Evolutionary conservation across 2,888 invertebrate genomes (phyloP).

Genomic region (Plagodis dolabraria): DNA sequence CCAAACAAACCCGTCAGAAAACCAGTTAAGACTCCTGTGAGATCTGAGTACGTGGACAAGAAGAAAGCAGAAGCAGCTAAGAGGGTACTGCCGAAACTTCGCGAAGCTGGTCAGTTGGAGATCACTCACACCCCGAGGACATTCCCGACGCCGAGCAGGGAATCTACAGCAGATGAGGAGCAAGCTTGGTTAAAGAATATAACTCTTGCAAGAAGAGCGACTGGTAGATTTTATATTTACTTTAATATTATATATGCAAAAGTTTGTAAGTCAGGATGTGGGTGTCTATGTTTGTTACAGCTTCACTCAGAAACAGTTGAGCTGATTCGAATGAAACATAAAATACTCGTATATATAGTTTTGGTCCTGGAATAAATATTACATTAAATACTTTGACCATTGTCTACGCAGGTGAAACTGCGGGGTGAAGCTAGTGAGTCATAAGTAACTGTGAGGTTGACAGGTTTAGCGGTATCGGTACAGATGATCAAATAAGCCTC

Average conservation of each 20-base stretch:
- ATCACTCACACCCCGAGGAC: conserved; percentile 90
- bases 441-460: too few species aligned
- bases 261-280: too few species aligned
- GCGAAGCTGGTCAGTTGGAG: conserved; percentile 84
- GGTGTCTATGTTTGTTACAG: too few species aligned
- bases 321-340: too few species aligned
- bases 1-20: conserved; percentile 26
- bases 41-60: conserved; percentile 67
- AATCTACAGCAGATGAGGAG: conserved; percentile 89
- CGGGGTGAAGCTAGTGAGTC: too few species aligned
- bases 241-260: too few species aligned
- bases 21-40: conserved; percentile 52
- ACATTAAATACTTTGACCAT: too few species aligned
- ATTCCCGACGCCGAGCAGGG: conserved; percentile 93
- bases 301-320: too few species aligned
- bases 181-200: conserved; percentile 93
- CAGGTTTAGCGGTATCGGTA: too few species aligned
- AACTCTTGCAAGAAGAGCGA: conserved; percentile 88
- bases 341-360: too few species aligned
- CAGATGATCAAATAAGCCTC: too few species aligned
- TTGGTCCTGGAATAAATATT: not conserved
- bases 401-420: too few species aligned
- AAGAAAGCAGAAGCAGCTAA: conserved; percentile 65
- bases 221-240: conserved; percentile 52
- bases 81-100: conserved; percentile 81